A percentile compares a stretch with the other conserved stretches of the same genome.
phyloP scores from a whole-genome alignment of 1,140 invertebrate species.

The Drosophila pseudoananassae region DNA sequence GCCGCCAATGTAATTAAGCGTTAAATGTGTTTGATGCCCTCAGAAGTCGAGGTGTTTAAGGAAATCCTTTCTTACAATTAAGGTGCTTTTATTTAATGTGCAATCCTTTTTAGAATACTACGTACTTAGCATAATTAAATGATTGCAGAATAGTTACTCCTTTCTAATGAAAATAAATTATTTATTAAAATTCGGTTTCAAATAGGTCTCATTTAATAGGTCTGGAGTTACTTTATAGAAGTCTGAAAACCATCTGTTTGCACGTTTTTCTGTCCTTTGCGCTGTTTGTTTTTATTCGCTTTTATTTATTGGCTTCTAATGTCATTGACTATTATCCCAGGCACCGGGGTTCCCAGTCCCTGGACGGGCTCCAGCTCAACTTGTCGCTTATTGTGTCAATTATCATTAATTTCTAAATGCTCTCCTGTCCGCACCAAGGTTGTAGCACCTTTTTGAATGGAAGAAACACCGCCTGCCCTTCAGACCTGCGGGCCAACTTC shows the following conservation, averaged over 20 bases:
- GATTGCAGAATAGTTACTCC: too few relatives aligned
- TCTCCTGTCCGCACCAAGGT: constrained; percentile 68
- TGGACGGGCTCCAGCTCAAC: constrained; percentile 54
- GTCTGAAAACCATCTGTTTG: constrained; percentile 13
- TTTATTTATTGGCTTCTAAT: constrained; percentile 80
- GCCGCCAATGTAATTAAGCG: constrained; percentile 52
- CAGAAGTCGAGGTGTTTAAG: constrained; percentile 1
- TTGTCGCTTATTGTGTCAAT: constrained; percentile 81
- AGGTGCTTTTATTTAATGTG: background rate
- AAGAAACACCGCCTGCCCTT: constrained; percentile 12
- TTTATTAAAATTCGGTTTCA: too few relatives aligned
- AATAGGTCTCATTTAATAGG: background rate
- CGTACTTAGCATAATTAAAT: too few relatives aligned
- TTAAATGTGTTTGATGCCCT: constrained; percentile 56
- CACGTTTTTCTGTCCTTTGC: constrained; percentile 47
- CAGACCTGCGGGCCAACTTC: constrained; percentile 7
- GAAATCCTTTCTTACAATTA: background rate
- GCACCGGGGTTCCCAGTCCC: constrained; percentile 22
- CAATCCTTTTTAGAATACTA: too few relatives aligned
- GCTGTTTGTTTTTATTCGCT: constrained; percentile 72
- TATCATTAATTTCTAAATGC: constrained; percentile 80
- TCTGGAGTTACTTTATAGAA: background rate
- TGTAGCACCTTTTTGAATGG: constrained; percentile 64
- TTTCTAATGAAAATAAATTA: too few relatives aligned
- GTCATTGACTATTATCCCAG: constrained; percentile 66